phyloP scores from a whole-genome alignment of 2,888 invertebrate species.

The Ophion ellenae region DNA sequence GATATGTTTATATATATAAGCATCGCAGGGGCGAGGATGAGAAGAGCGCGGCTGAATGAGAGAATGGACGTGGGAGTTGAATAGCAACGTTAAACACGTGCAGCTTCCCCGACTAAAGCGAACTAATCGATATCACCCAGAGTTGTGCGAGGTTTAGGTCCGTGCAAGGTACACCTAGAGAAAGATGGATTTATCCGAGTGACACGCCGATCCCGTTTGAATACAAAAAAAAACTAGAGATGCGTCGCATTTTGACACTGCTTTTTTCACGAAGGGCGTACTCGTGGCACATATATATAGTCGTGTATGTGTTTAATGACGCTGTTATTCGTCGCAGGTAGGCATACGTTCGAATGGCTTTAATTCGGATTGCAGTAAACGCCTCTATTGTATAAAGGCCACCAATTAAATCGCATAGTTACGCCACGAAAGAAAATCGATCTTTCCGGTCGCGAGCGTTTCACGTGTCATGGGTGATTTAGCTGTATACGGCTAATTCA shows the following conservation, averaged over 20 bases:
- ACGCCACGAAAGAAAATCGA: conserved; percentile 12
- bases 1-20: conserved; percentile 22
- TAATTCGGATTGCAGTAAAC: neutral
- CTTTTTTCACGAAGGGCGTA: neutral
- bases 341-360: neutral
- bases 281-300: neutral
- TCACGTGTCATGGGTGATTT: neutral
- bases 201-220: conserved; percentile 12
- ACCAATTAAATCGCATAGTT: conserved; percentile 11
- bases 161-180: neutral
- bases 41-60: conserved; percentile 62
- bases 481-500: neutral
- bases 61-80: conserved; percentile 62
- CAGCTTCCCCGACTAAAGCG: conserved; percentile 45
- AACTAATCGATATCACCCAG: conserved; percentile 48
- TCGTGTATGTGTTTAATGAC: neutral
- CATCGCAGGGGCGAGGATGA: neutral
- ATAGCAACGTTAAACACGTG: conserved; percentile 54
- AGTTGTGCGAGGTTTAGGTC: conserved; percentile 26
- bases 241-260: neutral
- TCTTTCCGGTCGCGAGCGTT: neutral
- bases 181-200: conserved; percentile 33
- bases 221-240: conserved; percentile 10
- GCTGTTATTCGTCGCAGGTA: neutral
- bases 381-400: neutral